Base-by-base conservation (phyloP, 1,140 invertebrate species). In the Hylyphantes graminicola region DNA sequence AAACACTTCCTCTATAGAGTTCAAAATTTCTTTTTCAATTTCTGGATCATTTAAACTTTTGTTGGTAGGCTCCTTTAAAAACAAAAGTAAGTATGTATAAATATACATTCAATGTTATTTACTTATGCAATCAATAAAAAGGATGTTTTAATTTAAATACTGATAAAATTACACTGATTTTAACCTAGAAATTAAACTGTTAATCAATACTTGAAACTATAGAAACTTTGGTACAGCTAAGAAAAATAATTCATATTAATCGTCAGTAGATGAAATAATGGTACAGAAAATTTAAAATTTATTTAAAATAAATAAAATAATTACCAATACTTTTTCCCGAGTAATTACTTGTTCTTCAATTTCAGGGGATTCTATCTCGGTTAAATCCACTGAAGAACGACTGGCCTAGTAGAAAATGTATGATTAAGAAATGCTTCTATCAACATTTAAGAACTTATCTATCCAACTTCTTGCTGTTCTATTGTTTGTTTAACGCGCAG, bases 11-110 rank as follows among this genome's bases (percentile, higher is more conserved):
- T 94, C 93, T 67, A 95, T 94, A 15, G 92, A 92, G 82, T 94
- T 93, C 21, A 95, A 89, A 65, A 94, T 93, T 88, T 94, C 93
- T 88, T 94, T 93, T 88, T 95, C 94, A n/a, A 93, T 91, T 88
- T 92, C 89, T 86, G 92, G 91, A 89, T 92, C 90, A 81, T 85
- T 85, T n/a, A 70, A 61, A 70, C 53, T 35, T 70, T 85, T 85
- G n/a, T 4, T 4, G 9, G 63, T 48, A 59, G 81, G 72, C 13
- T 83, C 81, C 81, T 83, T 35, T 53, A 59, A 59, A 59, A 59
- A 59, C 3, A 59, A 59, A 59, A 2, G n/a, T 13, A 59, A 59
- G 7, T 9, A 8, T 17, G 13, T n/a, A n/a, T n/a, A n/a, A n/a
- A n/a, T n/a, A n/a, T n/a, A n/a, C n/a, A n/a, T n/a, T n/a, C n/a